A percentile compares a stretch with the other conserved stretches of the same genome.
phyloP scores from a whole-genome alignment of 2,113 vertebrate genomes.

The Sigmodon hispidus region DNA sequence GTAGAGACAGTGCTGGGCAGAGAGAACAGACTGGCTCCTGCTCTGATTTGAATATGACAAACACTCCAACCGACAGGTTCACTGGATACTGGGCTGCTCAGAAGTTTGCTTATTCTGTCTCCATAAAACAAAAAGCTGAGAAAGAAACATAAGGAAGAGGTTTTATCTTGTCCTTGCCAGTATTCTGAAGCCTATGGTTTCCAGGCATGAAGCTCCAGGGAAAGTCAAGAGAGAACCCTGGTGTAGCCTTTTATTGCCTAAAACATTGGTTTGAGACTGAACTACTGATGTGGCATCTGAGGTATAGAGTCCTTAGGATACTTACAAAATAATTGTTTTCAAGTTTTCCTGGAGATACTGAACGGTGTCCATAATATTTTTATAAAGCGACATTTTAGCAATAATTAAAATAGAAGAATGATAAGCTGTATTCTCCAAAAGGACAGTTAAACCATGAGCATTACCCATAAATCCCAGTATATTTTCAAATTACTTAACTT shows the following conservation, averaged over 20 bases:
- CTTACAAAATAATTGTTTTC: slow-evolving; percentile 83
- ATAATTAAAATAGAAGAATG: slow-evolving; percentile 47
- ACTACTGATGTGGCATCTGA: slow-evolving; percentile 75
- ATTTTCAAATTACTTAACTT: slow-evolving; percentile 68
- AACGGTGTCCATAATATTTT: slow-evolving; percentile 77
- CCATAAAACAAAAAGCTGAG: slow-evolving; percentile 73
- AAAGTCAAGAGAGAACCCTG: slow-evolving; percentile 50
- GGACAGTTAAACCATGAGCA: slow-evolving; percentile 61
- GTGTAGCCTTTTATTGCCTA: slow-evolving; percentile 64
- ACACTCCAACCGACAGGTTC: slow-evolving; percentile 81
- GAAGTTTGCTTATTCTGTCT: slow-evolving; percentile 84
- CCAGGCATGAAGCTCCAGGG: slow-evolving; percentile 57
- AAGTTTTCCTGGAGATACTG: slow-evolving; percentile 79
- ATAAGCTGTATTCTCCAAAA: slow-evolving; percentile 48
- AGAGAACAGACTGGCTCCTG: slow-evolving; percentile 83
- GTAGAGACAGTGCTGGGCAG: slow-evolving; percentile 80
- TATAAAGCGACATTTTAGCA: slow-evolving; percentile 63
- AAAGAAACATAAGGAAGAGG: slow-evolving; percentile 65
- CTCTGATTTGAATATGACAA: slow-evolving; percentile 92
- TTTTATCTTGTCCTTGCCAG: slow-evolving; percentile 69
- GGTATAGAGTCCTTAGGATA: slow-evolving; percentile 74
- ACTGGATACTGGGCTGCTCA: slow-evolving; percentile 70
- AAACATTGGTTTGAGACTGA: slow-evolving; percentile 65
- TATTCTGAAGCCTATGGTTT: slow-evolving; percentile 66
- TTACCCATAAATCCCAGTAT: slow-evolving; percentile 62